Evolutionary conservation across 2,888 invertebrate genomes (phyloP), one percentile per base, ranked within the genome.

Genomic region (Ethmia dodecea): DNA sequence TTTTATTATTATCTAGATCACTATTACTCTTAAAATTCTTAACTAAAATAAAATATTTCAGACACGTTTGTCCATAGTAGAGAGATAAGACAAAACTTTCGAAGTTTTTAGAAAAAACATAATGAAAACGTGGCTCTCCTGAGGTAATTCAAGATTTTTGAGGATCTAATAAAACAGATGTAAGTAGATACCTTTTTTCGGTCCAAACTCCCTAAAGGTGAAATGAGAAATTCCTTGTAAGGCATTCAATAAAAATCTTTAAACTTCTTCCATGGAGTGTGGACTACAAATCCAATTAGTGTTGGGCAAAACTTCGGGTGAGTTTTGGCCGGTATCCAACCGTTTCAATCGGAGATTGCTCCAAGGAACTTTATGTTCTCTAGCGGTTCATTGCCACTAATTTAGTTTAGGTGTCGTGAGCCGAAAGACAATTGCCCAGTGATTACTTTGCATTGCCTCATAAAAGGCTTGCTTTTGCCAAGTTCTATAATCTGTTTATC

Each of bases 201-300:
- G n/a, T n/a, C 6, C 25, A 25, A 25, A 14, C 14, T 14, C 13
- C 1, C 13, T 22, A n/a, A 22, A 22, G n/a, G 22, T n/a, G n/a
- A 22, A 22, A 22, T n/a, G n/a, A 22, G n/a, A 22, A 22, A 22
- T 9, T 22, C 22, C 22, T n/a, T 3, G 22, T 3, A 22, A 22
- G n/a, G 9, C 22, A 22, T 22, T 26, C 26, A 10, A 12, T 26
- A 34, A 42, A 51, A 49, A 45, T 45, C 47, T 49, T 49, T 52
- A 42, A 48, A 51, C 45, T 53, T 55, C 43, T 49, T 48, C 49
- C 35, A 54, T 55, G 41, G 48, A 58, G 45, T 48, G 46, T 43
- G 44, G 51, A 48, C 52, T 65, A 73, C 73, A 75, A 78, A 79
- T 78, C 68, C 70, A 80, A 83, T 83, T 83, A 81, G 71, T 62